Base-by-base conservation (phyloP, 2,113 vertebrate genomes). In the Trogon surrucura region DNA sequence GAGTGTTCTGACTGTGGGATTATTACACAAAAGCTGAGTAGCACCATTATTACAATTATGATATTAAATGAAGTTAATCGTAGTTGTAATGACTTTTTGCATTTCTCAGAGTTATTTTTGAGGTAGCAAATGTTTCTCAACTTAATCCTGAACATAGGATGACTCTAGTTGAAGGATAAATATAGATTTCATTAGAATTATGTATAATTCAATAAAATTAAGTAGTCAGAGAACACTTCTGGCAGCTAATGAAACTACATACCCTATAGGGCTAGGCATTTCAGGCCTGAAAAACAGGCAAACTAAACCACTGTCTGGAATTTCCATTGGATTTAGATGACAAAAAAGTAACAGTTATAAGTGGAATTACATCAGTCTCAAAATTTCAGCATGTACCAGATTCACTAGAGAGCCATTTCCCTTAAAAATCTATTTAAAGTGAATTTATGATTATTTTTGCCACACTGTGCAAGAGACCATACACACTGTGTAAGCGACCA, bases 1-100 rank as follows among this genome's bases (percentile, higher is more conserved):
- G 51, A 66, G 4, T 74, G n/a, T 80, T 86, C 41, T 64, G 60
- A 54, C 6, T 0, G 0, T 23, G 32, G 6, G 10, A 62, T 81
- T 56, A 23, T 60, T 66, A 66, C n/a, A 61, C 8, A 51, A 50
- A 82, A 65, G 6, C 13, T 75, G 50, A 77, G 3, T 32, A 61
- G 16, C n/a, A 44, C 5, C 13, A 36, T 66, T 73, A 29, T 50
- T 77, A n/a, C 29, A 53, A 17, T 19, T 34, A 48, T 44, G 8
- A 16, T 77, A 30, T 19, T n/a, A 92, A 90, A 65, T 11, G 4
- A 48, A 57, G 20, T 29, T 64, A 75, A 57, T 11, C 1, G 21
- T 23, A n/a, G 7, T 13, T 77, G 13, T 29, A 77, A 84, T 30
- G 23, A 18, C 2, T 25, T 73, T 38, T 78, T 70, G 9, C 5